Evolutionary conservation across 2,888 invertebrate species (phyloP), one percentile per base, ranked within the genome.

Genomic region (Cryptosula pallasiana): DNA sequence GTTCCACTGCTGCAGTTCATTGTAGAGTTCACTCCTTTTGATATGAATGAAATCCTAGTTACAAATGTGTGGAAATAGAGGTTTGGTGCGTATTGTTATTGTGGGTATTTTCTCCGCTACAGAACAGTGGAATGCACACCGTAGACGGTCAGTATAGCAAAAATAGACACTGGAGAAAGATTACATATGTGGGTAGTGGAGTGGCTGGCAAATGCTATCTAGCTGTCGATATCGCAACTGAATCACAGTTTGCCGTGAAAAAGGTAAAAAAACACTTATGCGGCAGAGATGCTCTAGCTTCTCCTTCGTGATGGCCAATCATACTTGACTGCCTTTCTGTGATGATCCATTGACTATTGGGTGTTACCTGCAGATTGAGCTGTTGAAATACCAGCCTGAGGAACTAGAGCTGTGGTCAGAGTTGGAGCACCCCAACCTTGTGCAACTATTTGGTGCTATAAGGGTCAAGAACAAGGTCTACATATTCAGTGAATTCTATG

Each of bases 231-330:
- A 76, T 77, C 69, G 75, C 76, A 13, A 78, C 80, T 36, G 78
- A 79, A 5, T 79, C 77, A 74, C 77, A 78, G 71, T 81, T 81
- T 74, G 81, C 80, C 77, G 78, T 80, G 25, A 81, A 81, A 74
- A 78, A 79, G 78, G 81, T 81, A 72, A 71, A 73, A 23, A 27
- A 29, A 25, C 32, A 55, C 9, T 20, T 36, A n/a, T 13, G 36
- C 20, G 45, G 20, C 9, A 9, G 20, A 13, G 20, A 13, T 9
- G 20, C 9, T 20, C 9, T 45, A 45, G 9, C 9, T 13, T 9
- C 45, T 45, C 45, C 9, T 9, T 45, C 45, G 9, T 20, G 20
- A 9, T 45, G 45, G 45, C 20, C 20, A 45, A 9, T 45, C 9
- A 45, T 45, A 45, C 45, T 13, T 45, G 9, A 45, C 20, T 9